Percentiles rank a stretch among this genome's conserved stretches.
Evolutionary conservation across 2,888 invertebrate genomes (phyloP).

Genomic region (Fissipunctia ypsillon): DNA sequence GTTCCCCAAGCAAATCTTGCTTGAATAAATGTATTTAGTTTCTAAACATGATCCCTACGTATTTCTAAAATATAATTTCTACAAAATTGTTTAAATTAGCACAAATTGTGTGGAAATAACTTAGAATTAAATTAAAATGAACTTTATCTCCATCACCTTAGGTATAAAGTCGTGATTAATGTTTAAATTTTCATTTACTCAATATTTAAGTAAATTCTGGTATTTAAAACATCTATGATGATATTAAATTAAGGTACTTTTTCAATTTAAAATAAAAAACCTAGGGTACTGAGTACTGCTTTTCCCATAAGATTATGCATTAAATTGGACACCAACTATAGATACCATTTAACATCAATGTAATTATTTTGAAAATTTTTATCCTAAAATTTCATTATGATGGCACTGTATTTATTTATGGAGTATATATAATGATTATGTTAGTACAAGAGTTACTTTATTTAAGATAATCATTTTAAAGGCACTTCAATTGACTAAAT

Average conservation of each 20-base stretch:
- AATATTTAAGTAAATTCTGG: background rate
- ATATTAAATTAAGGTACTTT: background rate
- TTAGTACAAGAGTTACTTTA: constrained; percentile 20
- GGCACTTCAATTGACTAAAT: constrained; percentile 41
- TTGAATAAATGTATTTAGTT: background rate
- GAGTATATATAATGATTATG: constrained; percentile 10
- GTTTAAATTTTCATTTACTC: background rate
- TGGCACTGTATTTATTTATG: constrained; percentile 54
- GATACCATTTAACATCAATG: background rate
- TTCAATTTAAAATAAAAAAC: background rate
- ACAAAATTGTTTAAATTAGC: background rate
- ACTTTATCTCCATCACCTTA: constrained; percentile 20
- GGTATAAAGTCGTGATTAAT: constrained; percentile 22
- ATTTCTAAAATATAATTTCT: background rate
- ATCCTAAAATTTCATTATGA: constrained; percentile 12
- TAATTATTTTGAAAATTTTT: background rate
- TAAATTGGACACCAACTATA: background rate
- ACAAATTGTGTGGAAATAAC: background rate
- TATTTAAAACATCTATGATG: background rate
- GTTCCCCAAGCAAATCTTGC: background rate
- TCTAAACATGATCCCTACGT: background rate
- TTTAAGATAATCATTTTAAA: background rate
- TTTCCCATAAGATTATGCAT: background rate
- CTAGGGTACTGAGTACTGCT: background rate
- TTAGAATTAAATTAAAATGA: background rate